Conservation (phyloP, 2,113 vertebrate species). For the Strix uralensis region DNA sequence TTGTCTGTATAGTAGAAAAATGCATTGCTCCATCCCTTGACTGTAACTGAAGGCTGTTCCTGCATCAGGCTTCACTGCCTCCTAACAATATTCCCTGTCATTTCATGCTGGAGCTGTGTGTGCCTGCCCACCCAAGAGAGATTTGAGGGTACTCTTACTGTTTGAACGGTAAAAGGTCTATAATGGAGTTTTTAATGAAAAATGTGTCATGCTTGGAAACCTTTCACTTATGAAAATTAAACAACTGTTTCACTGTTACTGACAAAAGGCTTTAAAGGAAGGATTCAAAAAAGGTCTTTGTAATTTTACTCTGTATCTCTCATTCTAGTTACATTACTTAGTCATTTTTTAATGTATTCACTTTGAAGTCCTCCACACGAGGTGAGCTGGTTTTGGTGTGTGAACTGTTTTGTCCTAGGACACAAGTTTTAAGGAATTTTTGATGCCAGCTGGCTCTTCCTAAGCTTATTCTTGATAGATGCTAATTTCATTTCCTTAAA, state of each 20-base stretch:
- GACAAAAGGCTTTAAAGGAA: not conserved
- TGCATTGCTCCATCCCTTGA: not conserved
- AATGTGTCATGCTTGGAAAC: not conserved
- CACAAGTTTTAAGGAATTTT: not conserved
- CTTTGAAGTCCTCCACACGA: not conserved
- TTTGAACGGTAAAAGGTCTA: not conserved
- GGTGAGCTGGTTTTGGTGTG: not conserved
- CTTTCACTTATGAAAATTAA: not conserved
- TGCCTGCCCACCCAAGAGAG: not conserved
- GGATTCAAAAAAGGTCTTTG: not conserved
- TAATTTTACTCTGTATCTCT: not conserved
- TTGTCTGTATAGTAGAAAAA: not conserved
- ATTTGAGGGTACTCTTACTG: not conserved
- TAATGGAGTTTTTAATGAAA: not conserved
- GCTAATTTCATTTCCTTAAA: not conserved
- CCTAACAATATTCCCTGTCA: not conserved
- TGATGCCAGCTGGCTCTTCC: conserved; percentile 11
- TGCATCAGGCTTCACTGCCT: not conserved
- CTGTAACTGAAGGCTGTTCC: not conserved
- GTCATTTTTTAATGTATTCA: not conserved
- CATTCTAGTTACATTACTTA: not conserved
- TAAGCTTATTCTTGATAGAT: not conserved
- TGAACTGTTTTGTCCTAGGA: not conserved
- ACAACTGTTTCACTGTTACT: not conserved
- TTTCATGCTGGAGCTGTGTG: rapidly evolving